Conservation (phyloP, 1,140 invertebrate species). For the Caenorhabditis briggsae region DNA sequence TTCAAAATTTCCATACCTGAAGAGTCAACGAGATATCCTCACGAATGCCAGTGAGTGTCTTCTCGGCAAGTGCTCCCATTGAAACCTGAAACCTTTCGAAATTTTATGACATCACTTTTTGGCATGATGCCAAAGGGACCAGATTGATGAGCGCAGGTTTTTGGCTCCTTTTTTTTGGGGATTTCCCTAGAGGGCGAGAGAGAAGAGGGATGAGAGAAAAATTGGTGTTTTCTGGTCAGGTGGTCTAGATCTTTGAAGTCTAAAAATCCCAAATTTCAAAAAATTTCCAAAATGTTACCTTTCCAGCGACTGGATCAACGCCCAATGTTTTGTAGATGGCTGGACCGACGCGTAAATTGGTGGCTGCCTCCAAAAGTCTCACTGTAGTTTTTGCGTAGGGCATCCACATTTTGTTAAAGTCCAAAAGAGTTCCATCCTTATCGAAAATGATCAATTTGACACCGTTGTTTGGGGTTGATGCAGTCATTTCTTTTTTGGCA, state of each 20-base stretch:
- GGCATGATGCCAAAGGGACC: background rate
- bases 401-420: slow-evolving; percentile 80
- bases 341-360: slow-evolving; percentile 63
- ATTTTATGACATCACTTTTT: background rate
- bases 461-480: slow-evolving; percentile 39
- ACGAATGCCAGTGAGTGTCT: slow-evolving; percentile 61
- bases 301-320: slow-evolving; percentile 54
- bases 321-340: slow-evolving; percentile 63
- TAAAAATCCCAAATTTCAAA: too few relatives aligned
- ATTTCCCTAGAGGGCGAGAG: background rate
- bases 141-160: background rate
- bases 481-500: background rate
- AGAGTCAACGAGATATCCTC: slow-evolving; percentile 63
- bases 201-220: background rate
- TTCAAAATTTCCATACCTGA: slow-evolving; percentile 54
- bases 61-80: slow-evolving; percentile 64
- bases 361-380: slow-evolving; percentile 65
- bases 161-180: background rate
- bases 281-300: slow-evolving; percentile 26
- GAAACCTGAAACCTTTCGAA: slow-evolving; percentile 59
- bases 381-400: slow-evolving; percentile 79
- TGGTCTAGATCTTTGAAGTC: background rate
- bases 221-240: slow-evolving; percentile 7
- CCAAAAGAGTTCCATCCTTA: slow-evolving; percentile 80
- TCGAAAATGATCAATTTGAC: slow-evolving; percentile 79